Conservation (phyloP, 2,113 vertebrate genomes). For the Epinephelus cyanopodus region DNA sequence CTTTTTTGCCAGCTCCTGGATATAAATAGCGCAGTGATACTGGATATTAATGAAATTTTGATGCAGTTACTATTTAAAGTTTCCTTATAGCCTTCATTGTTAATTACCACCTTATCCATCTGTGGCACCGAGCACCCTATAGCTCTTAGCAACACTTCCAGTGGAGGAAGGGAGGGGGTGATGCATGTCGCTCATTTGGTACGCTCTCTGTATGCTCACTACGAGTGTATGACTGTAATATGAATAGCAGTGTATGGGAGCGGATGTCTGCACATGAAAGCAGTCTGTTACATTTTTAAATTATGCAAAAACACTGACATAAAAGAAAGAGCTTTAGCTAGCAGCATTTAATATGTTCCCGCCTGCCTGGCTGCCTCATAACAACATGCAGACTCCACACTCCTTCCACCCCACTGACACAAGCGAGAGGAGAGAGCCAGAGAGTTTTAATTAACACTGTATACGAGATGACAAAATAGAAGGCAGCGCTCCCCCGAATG, state of each 20-base stretch:
- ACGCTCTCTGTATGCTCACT: background rate
- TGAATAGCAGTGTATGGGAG: slow-evolving; percentile 27
- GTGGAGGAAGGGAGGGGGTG: slow-evolving; percentile 11
- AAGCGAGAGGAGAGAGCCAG: slow-evolving; percentile 49
- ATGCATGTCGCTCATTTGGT: slow-evolving; percentile 29
- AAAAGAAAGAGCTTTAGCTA: slow-evolving; percentile 59
- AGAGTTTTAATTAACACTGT: slow-evolving; percentile 77
- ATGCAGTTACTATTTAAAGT: slow-evolving; percentile 65
- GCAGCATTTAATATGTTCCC: slow-evolving; percentile 61
- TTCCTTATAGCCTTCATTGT: slow-evolving; percentile 40
- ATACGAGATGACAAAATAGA: slow-evolving; percentile 64
- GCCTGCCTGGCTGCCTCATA: slow-evolving; percentile 50
- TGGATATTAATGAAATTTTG: slow-evolving; percentile 55
- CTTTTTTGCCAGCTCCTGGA: slow-evolving; percentile 11
- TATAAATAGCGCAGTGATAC: slow-evolving; percentile 57
- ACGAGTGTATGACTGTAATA: slow-evolving; percentile 17
- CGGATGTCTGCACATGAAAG: slow-evolving; percentile 37
- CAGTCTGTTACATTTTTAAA: slow-evolving; percentile 58
- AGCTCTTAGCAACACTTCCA: slow-evolving; percentile 52
- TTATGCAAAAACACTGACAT: slow-evolving; percentile 67
- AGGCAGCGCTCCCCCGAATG: slow-evolving; percentile 35
- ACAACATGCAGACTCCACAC: slow-evolving; percentile 73
- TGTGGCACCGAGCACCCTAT: slow-evolving; percentile 50
- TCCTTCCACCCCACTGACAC: slow-evolving; percentile 72
- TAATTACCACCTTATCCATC: slow-evolving; percentile 66